phyloP scores from a whole-genome alignment of 2,113 vertebrate species.

The Centrocercus urophasianus region DNA sequence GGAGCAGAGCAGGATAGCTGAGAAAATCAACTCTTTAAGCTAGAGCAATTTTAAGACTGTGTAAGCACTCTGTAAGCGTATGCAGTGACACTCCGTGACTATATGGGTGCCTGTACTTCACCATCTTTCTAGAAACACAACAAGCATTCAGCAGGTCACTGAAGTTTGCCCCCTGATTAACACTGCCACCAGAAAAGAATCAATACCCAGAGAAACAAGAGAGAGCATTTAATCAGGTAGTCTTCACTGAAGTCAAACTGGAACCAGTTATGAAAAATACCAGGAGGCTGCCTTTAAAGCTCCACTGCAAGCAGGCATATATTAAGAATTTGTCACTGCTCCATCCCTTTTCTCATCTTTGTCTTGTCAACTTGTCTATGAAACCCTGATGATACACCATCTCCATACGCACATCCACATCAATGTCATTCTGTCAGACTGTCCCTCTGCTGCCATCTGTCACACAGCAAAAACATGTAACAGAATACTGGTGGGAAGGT shows the following conservation, averaged over 20 bases:
- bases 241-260: not conserved
- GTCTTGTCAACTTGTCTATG: not conserved
- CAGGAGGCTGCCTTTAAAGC: not conserved
- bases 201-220: not conserved
- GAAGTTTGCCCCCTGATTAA: not conserved
- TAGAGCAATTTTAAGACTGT: not conserved
- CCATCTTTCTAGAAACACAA: not conserved
- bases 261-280: not conserved
- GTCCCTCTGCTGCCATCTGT: not conserved
- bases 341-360: rapidly evolving
- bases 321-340: not conserved
- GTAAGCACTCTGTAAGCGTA: not conserved
- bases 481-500: not conserved
- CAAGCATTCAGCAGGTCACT: not conserved
- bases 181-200: not conserved
- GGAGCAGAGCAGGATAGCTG: not conserved
- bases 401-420: not conserved
- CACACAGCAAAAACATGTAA: not conserved
- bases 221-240: not conserved
- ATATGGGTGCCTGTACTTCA: not conserved
- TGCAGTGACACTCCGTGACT: not conserved
- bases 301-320: not conserved
- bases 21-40: not conserved
- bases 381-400: not conserved
- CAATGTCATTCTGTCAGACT: not conserved